Evolutionary conservation across 2,888 invertebrate genomes (phyloP).

Genomic region (Cheilosia vernalis): DNA sequence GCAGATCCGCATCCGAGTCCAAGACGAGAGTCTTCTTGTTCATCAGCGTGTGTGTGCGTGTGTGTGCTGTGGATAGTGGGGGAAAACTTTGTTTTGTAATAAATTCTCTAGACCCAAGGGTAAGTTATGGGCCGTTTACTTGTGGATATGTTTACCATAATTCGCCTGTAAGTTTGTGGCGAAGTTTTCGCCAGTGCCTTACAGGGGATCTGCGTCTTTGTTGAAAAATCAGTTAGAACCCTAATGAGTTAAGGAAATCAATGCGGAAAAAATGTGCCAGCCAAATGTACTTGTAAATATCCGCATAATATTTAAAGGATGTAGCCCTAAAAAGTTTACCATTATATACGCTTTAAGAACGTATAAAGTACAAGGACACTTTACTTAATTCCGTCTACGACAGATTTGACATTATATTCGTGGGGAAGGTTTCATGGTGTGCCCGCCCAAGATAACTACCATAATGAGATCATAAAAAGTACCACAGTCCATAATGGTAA

Average conservation of each 20-base stretch:
- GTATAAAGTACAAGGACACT: too few relatives aligned
- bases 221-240: constrained; percentile 14
- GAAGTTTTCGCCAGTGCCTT: constrained; percentile 14
- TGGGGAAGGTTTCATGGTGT: constrained; percentile 33
- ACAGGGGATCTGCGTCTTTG: neutral
- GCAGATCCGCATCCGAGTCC: constrained; percentile 7
- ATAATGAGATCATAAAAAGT: constrained; percentile 75
- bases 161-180: constrained; percentile 38
- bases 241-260: constrained; percentile 26
- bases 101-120: constrained; percentile 40
- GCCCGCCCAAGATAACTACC: constrained; percentile 75
- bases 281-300: constrained; percentile 5
- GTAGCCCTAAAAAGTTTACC: neutral
- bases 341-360: too few relatives aligned
- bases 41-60: neutral
- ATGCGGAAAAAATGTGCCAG: too few relatives aligned
- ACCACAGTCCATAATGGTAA: constrained; percentile 72
- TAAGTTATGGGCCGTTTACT: constrained; percentile 55
- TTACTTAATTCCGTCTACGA: constrained; percentile 36
- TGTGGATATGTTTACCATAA: constrained; percentile 56
- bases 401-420: constrained; percentile 30
- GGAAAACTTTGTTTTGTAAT: constrained; percentile 41
- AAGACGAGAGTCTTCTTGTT: constrained; percentile 18
- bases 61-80: neutral
- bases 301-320: constrained; percentile 16